Evolutionary conservation across 2,888 invertebrate species (phyloP).

Genomic region (Troides aeacus): DNA sequence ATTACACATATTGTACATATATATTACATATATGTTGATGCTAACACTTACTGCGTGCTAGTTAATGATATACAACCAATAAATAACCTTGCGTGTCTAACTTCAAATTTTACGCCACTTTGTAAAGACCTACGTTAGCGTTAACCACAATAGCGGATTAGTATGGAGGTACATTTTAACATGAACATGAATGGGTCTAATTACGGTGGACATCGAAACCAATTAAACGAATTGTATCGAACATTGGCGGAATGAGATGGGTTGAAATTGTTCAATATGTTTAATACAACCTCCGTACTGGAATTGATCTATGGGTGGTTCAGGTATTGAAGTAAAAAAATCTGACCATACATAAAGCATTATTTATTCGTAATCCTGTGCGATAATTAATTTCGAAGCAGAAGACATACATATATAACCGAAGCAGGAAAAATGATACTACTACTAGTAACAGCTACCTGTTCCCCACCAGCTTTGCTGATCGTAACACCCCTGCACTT

Average conservation of each 20-base stretch:
- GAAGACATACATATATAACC: too few species aligned
- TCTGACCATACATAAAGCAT: too few species aligned
- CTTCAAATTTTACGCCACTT: conserved; percentile 14
- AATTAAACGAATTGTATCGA: conserved; percentile 25
- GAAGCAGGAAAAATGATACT: too few species aligned
- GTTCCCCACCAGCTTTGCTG: too few species aligned
- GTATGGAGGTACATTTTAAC: conserved; percentile 10
- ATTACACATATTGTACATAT: background rate
- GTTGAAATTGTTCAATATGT: conserved; percentile 1
- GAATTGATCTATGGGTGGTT: background rate
- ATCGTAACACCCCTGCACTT: too few species aligned
- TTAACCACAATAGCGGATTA: conserved; percentile 10
- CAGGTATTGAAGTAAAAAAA: too few species aligned
- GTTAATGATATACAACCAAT: conserved; percentile 23
- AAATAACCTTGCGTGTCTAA: conserved; percentile 27
- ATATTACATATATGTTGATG: conserved; percentile 1
- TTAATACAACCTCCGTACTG: background rate
- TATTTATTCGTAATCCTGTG: too few species aligned
- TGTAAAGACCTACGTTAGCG: conserved; percentile 8
- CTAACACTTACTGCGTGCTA: conserved; percentile 8
- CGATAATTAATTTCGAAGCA: too few species aligned
- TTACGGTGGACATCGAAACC: conserved; percentile 8
- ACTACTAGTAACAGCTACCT: too few species aligned
- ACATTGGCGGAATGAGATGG: conserved; percentile 15
- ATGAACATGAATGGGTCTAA: conserved; percentile 15